Evolutionary conservation across 2,113 vertebrate species (phyloP).

Genomic region (Pavo muticus): DNA sequence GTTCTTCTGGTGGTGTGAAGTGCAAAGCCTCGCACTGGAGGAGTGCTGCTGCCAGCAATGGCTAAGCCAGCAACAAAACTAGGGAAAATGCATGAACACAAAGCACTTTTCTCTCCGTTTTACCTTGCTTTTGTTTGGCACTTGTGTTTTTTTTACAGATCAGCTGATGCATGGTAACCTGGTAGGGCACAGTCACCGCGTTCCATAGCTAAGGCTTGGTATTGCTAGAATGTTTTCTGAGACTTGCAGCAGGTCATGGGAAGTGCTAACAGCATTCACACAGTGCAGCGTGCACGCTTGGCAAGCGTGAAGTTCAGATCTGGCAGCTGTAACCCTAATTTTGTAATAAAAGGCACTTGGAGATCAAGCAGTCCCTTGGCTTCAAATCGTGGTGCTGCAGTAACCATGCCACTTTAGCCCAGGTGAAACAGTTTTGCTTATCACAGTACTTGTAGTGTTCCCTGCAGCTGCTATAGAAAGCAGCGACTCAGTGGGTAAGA

Average conservation of each 20-base stretch:
- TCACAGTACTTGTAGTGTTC: not conserved
- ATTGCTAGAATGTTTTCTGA: not conserved
- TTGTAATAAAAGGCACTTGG: not conserved
- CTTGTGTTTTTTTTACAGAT: accelerated
- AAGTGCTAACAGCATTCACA: not conserved
- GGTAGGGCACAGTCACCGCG: not conserved
- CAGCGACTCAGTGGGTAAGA: not conserved
- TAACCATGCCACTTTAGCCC: not conserved
- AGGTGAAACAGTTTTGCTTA: not conserved
- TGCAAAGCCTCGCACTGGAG: not conserved
- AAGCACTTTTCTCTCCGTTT: not conserved
- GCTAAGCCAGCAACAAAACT: not conserved
- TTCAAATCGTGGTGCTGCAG: slow-evolving; percentile 2
- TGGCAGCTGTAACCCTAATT: not conserved
- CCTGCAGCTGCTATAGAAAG: not conserved
- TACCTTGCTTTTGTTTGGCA: not conserved
- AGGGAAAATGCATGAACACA: not conserved
- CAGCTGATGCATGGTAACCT: not conserved
- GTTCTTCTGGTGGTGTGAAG: not conserved
- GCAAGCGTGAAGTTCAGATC: not conserved
- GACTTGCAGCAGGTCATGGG: not conserved
- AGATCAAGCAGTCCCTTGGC: not conserved
- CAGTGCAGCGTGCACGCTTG: not conserved
- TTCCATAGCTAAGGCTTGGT: not conserved
- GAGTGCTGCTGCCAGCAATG: not conserved